These are phyloP conservation scores for Origma solitaria DNA, from an alignment of 2,113 vertebrate genomes.

Conservation along the genomic window DNA sequence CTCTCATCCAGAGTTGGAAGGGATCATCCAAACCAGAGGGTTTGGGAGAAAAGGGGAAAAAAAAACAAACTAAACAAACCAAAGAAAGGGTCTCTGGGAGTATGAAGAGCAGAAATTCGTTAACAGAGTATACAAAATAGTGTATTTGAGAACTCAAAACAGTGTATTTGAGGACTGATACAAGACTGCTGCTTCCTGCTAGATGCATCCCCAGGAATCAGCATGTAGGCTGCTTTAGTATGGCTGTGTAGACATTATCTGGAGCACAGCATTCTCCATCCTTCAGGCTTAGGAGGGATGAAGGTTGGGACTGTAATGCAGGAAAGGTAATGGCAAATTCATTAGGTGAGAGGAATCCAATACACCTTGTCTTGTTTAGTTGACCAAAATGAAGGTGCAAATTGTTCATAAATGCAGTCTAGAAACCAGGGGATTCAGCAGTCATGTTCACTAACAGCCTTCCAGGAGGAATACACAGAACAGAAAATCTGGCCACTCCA, in stretches of 20 bases:
- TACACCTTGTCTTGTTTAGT: neutral
- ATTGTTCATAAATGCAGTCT: neutral
- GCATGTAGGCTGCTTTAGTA: neutral
- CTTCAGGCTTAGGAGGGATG: neutral
- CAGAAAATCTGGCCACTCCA: neutral
- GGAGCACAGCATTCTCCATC: neutral
- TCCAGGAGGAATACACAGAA: neutral
- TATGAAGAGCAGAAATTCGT: neutral
- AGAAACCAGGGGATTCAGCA: neutral
- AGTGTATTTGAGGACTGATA: neutral
- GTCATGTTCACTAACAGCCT: neutral
- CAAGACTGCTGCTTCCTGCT: neutral
- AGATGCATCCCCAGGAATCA: neutral
- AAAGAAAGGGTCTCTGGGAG: neutral
- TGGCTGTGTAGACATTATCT: neutral
- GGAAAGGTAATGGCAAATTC: neutral
- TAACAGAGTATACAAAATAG: rapidly evolving
- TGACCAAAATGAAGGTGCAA: neutral
- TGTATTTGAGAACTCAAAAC: neutral
- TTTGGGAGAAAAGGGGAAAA: rapidly evolving
- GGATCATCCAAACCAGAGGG: neutral
- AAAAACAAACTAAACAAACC: neutral
- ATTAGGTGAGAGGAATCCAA: neutral
- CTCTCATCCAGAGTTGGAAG: neutral
- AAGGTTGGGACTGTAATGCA: neutral